Evolutionary conservation across 2,888 invertebrate genomes (phyloP), one percentile per base, ranked within the genome.

Genomic region (Incurvaria masculella): DNA sequence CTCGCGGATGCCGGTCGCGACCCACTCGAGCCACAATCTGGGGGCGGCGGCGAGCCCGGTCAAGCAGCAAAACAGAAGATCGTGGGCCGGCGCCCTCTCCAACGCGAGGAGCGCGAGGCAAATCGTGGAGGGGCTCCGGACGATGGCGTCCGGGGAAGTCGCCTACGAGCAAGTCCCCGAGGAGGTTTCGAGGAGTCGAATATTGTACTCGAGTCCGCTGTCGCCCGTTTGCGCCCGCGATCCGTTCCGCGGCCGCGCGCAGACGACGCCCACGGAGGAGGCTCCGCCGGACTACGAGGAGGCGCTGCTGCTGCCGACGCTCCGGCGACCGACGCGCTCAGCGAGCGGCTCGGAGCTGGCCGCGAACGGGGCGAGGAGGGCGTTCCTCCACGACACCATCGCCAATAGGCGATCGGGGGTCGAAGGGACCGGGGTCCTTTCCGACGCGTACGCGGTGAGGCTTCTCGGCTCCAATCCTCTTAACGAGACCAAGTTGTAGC

Each of bases 231-330:
- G 81, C 57, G 82, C 83, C 0, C 72, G 76, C 46, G 84, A 85
- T 68, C 84, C 85, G 0, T 83, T 83, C 53, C 81, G 81, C 14
- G 83, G 83, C 23, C 71, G 81, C 51, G 73, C 75, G 6, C 72
- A 76, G 50, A 80, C 79, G 0, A 81, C 83, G 3, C 80, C 81
- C 1, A 80, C 80, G 20, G 80, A 81, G 49, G 79, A 80, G 50
- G 79, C 86, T 1, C 60, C 80, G 1, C 86, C 86, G 2, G 72
- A 82, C 21, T 86, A 85, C 56, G 86, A 85, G 61, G 84, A 86
- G 57, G 86, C 87, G 0, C 66, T 87, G 26, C 81, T 80, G 57
- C 72, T 82, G 52, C 84, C 85, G 17, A 80, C 81, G 1, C 61
- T 84, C 14, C 73, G 81, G 38, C 23, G 79, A 55, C 64, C 84